A percentile compares a stretch with the other conserved stretches of the same genome.
These are phyloP conservation scores for Pocillopora meandrina DNA, from an alignment of 92 coral and sea anemone genomes.

Conservation along the genomic window DNA sequence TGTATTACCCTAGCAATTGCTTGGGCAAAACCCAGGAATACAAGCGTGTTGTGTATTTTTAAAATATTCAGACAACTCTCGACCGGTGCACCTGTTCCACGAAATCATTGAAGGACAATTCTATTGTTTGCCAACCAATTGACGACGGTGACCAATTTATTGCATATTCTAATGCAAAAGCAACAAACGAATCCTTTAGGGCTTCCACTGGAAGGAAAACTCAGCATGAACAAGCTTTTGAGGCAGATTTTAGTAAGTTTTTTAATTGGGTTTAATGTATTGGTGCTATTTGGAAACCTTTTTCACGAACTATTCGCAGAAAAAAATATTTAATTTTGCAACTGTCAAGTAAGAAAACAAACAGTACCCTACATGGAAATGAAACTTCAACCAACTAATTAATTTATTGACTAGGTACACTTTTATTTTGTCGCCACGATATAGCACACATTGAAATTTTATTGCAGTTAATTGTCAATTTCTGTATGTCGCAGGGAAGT, in stretches of 20 bases:
- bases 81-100: conserved; percentile 31
- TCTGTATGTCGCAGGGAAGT: no score
- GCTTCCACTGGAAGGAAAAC: not conserved
- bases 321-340: not conserved
- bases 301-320: not conserved
- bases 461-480: no score
- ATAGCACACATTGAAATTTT: no score
- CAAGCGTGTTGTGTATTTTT: conserved; percentile 30
- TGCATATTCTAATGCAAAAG: conserved; percentile 38
- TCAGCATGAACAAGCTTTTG: conserved; percentile 1
- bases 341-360: not conserved
- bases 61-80: conserved; percentile 38
- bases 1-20: conserved; percentile 32
- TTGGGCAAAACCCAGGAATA: conserved; percentile 19
- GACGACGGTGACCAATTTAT: conserved; percentile 2
- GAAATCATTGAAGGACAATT: conserved; percentile 27
- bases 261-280: not conserved
- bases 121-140: conserved; percentile 43
- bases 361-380: not conserved
- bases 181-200: not conserved
- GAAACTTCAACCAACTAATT: not conserved
- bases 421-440: no score
- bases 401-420: not conserved
- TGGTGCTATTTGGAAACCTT: not conserved
- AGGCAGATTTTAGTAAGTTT: not conserved